Evolutionary conservation across 2,113 vertebrate genomes (phyloP), one percentile per base, ranked within the genome.

Genomic region (Actenoides hombroni): DNA sequence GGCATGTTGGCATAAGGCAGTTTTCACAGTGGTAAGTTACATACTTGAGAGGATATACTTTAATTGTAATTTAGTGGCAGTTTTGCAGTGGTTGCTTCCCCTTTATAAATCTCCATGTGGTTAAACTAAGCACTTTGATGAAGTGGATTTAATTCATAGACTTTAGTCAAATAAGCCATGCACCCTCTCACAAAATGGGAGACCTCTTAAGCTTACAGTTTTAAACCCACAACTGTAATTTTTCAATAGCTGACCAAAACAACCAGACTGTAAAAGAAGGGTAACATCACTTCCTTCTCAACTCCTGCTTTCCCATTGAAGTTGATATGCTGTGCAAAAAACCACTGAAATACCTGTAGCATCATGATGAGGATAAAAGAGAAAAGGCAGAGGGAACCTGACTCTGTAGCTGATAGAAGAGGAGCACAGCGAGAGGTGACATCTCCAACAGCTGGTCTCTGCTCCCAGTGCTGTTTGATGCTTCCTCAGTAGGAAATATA

Each of bases 1-100:
- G 96, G 94, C 94, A 96, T 88, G 57, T 91, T 94, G 90, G 80
- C 95, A 94, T 94, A 94, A 94, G 76, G 56, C 75, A 90, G 18
- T 84, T 91, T 89, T 85, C 69, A 65, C 68, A 93, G 90, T 40
- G 83, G 54, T 95, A 84, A 53, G 4, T 89, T 92, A 67, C 51
- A 91, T 76, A 85, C 81, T 86, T 88, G 11, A 76, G 87, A 92
- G n/a, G 82, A 86, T 91, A 54, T 89, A 19, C 46, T 92, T 83
- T 71, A 71, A 75, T 89, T 94, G 37, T 61, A 75, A 75, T 93
- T 91, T 90, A 57, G 14, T 68, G 60, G 42, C 56, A 83, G 25
- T 83, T 92, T 86, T 89, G 19, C 40, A 83, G 61, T 21, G 77
- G 65, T 92, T 92, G 13, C 35, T 79, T 94, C 18, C 53, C 61